A percentile compares a stretch with the other conserved stretches of the same genome.
These are phyloP conservation scores for Cheilosia scutellata DNA, from an alignment of 2,888 invertebrate species.

Conservation along the genomic window DNA sequence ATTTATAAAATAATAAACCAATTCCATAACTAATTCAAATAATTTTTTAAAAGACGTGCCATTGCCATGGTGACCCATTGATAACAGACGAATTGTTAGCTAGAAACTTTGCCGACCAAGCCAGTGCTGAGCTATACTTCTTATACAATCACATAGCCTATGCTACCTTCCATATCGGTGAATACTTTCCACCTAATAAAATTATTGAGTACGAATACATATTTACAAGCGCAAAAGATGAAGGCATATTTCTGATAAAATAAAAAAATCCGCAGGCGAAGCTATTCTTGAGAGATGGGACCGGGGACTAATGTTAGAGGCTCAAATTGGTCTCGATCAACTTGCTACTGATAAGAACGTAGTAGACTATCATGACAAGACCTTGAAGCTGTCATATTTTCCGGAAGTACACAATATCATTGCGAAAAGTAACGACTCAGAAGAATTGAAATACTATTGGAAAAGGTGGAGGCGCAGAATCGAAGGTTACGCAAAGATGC, in stretches of 20 bases:
- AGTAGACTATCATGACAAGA: slow-evolving; percentile 76
- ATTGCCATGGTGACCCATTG: no score
- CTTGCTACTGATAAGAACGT: slow-evolving; percentile 86
- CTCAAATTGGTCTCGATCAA: slow-evolving; percentile 78
- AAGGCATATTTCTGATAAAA: slow-evolving; percentile 78
- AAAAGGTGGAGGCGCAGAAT: slow-evolving; percentile 67
- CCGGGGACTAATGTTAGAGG: slow-evolving; percentile 79
- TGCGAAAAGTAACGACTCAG: slow-evolving; percentile 42
- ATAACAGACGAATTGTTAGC: no score
- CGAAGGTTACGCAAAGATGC: slow-evolving; percentile 79
- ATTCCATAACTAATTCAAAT: background rate
- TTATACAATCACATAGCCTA: no score
- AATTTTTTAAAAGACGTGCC: no score
- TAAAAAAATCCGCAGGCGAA: slow-evolving; percentile 78
- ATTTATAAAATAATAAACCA: background rate
- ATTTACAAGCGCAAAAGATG: slow-evolving; percentile 40
- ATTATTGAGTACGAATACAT: no score
- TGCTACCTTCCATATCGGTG: no score
- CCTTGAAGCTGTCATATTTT: slow-evolving; percentile 79
- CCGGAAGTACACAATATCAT: slow-evolving; percentile 77
- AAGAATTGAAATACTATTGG: slow-evolving; percentile 71
- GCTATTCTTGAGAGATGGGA: slow-evolving; percentile 81
- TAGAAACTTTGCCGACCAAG: no score
- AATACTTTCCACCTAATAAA: no score
- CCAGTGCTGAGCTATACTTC: no score